These are phyloP conservation scores for Eulemur coronatus DNA, from an alignment of 2,797 vertebrate species.

Conservation along the genomic window DNA sequence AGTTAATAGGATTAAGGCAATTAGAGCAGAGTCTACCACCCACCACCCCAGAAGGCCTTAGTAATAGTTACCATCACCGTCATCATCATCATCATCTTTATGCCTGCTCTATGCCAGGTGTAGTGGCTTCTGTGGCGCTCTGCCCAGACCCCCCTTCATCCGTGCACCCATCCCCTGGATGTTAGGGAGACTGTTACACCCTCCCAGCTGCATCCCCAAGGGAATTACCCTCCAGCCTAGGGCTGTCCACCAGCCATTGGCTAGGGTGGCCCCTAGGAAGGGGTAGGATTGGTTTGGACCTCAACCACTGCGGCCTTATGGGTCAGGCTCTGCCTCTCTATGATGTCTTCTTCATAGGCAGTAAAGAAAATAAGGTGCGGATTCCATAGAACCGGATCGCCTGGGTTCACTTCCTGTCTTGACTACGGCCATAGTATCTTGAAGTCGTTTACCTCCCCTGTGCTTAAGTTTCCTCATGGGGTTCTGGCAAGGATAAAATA, in stretches of 20 bases:
- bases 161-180: accelerated
- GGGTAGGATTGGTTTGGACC: neutral
- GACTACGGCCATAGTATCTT: neutral
- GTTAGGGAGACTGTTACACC: neutral
- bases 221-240: neutral
- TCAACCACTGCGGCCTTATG: neutral
- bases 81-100: neutral
- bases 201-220: neutral
- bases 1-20: neutral
- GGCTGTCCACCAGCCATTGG: neutral
- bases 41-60: neutral
- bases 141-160: neutral
- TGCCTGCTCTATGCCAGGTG: neutral
- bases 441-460: neutral
- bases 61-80: too few species aligned
- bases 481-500: neutral
- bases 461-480: neutral
- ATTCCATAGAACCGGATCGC: neutral
- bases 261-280: neutral
- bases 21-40: neutral
- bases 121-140: neutral
- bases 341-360: neutral
- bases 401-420: neutral
- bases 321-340: neutral
- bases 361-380: neutral